Base-by-base conservation (phyloP, 2,888 invertebrate species). In the Campoplex nolae region DNA sequence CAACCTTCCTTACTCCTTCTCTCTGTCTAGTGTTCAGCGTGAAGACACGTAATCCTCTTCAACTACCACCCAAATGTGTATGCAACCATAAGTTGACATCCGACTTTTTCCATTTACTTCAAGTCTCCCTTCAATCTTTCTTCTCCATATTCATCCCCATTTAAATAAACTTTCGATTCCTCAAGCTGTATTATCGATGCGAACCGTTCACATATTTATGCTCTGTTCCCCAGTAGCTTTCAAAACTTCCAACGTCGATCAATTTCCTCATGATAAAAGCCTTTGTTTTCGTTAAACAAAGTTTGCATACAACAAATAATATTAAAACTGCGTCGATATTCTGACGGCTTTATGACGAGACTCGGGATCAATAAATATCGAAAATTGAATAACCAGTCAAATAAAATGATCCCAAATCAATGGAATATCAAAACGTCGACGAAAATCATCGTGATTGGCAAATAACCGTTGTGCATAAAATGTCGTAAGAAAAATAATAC, bases 11-110 rank as follows among this genome's bases (percentile, higher is more conserved):
- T 9, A 6, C 73, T 68, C 38, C 6, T 42, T 18, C 65, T 58
- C 80, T 65, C 16, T 28, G 56, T 76, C 67, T 56, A 58, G 71
- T 51, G 54, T 74, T 73, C 65, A 74, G 89, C 88, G 88, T 89
- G 89, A 87, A 58, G 85, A 88, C 90, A 91, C 88, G 89, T 91
- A 87, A 83, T 83, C 73, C 77, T 86, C 58, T 51, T 65, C 62
- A 18, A 56, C 56, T 73, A 48, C 75, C 51, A 62, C 16, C 58
- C 81, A 38, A 87, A 90, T 88, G 84, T 70, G 70, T 78, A 76
- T 62, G 65, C 56, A 16, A 71, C 76, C 75, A 51, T 73, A 76
- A 48, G 51, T 70, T 62, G 58, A n/a, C 51, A 75, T 51, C 38
- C 16, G 56, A 32, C 67, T 74, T 68, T 56, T 73, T 73, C 70